Evolutionary conservation across 2,797 vertebrate species (phyloP).

Genomic region (Alosa sapidissima): DNA sequence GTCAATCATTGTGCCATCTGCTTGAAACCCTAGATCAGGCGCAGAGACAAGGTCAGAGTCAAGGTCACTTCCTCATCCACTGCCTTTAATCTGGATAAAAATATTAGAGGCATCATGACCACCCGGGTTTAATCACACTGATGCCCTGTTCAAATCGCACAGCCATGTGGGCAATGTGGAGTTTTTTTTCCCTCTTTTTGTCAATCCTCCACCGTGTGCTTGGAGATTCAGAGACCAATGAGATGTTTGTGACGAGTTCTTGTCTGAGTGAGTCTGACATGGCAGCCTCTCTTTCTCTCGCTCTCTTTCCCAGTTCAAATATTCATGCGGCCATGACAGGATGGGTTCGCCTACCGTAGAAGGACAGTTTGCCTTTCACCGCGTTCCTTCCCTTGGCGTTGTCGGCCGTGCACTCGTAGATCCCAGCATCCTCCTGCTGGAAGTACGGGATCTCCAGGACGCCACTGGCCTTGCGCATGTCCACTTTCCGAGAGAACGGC

Average conservation of each 20-base stretch:
- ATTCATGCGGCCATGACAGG: constrained; percentile 51
- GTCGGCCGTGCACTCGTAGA: constrained; percentile 91
- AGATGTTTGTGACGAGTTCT: constrained; percentile 56
- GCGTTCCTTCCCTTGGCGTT: constrained; percentile 93
- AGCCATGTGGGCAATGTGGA: not conserved
- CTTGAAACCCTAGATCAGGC: constrained; percentile 54
- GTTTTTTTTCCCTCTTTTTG: not conserved
- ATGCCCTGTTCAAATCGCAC: constrained; percentile 64
- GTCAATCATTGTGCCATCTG: constrained; percentile 76
- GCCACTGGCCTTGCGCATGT: constrained; percentile 85
- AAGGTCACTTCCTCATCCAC: constrained; percentile 70
- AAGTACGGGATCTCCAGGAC: constrained; percentile 96
- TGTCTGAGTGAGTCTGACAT: constrained; percentile 65
- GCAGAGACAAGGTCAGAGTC: constrained; percentile 67
- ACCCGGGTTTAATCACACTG: constrained; percentile 74
- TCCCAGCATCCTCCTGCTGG: constrained; percentile 90
- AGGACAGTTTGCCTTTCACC: constrained; percentile 90
- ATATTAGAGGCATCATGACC: constrained; percentile 71
- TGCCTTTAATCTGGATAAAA: constrained; percentile 78
- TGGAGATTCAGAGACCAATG: constrained; percentile 40
- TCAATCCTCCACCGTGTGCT: constrained; percentile 26
- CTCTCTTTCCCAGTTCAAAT: constrained; percentile 59
- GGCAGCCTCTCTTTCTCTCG: constrained; percentile 40
- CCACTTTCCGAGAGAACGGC: constrained; percentile 87
- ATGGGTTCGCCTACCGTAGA: constrained; percentile 84